Percentiles rank a stretch among this genome's conserved stretches.
Evolutionary conservation across 2,113 vertebrate species (phyloP).

Genomic region (Otus sunia): DNA sequence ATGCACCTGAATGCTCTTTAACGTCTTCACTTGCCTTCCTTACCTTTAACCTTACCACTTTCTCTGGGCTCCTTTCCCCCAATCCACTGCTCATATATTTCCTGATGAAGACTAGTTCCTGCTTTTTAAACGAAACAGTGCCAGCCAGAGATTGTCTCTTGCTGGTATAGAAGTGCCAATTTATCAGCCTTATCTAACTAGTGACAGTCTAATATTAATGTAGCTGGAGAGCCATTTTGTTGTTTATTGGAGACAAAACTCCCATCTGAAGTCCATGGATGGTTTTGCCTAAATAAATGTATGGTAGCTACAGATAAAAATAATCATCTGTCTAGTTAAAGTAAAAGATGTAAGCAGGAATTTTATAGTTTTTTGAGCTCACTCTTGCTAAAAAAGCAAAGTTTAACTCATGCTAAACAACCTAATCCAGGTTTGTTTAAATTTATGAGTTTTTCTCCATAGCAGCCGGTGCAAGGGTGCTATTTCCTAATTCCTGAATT

Average conservation of each 20-base stretch:
- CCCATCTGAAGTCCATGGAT: neutral
- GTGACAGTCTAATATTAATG: slow-evolving; percentile 23
- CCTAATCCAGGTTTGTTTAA: neutral
- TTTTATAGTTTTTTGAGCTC: neutral
- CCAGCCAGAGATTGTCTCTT: neutral
- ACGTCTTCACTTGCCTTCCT: neutral
- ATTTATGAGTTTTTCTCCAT: neutral
- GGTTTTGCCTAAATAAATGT: slow-evolving; percentile 22
- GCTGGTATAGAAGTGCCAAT: neutral
- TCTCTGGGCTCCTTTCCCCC: neutral
- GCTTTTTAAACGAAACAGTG: neutral
- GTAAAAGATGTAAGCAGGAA: neutral
- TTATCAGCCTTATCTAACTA: slow-evolving; percentile 42
- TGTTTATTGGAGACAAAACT: slow-evolving; percentile 34
- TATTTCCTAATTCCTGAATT: neutral
- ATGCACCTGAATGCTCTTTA: neutral
- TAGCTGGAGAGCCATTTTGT: slow-evolving; percentile 8
- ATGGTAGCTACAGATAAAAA: slow-evolving; percentile 39
- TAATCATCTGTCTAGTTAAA: slow-evolving; percentile 25
- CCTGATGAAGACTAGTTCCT: neutral
- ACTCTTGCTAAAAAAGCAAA: neutral
- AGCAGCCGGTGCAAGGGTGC: neutral
- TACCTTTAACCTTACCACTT: neutral
- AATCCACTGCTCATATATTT: neutral
- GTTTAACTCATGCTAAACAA: neutral